Evolutionary conservation across 1,140 invertebrate genomes (phyloP), one percentile per base, ranked within the genome.

Genomic region (Drosophila willistoni): DNA sequence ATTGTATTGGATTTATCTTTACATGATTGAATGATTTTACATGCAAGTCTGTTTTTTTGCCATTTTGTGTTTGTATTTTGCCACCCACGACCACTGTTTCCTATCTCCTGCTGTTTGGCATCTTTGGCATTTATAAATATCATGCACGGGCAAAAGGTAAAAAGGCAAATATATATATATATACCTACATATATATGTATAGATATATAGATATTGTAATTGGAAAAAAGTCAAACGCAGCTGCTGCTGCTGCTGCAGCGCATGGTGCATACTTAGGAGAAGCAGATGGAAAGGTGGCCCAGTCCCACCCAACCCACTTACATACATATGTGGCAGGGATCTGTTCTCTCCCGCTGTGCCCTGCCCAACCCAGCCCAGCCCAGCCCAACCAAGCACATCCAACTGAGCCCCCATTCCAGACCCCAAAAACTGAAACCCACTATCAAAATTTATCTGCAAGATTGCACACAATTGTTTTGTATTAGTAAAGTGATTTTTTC

Each of bases 391-490:
- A 12, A 41, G 39, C 41, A 29, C 29, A 29, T 1, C 29, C 29
- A 29, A 29, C 29, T 6, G 29, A 7, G 29, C 13, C 13, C 34
- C 7, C 34, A 36, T 36, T 29, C 5, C 29, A 29, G 5, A 29
- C 29, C 9, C 10, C 13, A 17, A 51, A 51, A 51, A 51, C 44
- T 33, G 33, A 63, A 63, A 33, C 33, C 69, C 62, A 72, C 55
- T 75, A 55, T 36, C 77, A 36, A 87, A 71, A 79, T 71, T 70
- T 89, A 90, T 89, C 71, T 81, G 73, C 71, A 71, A 90, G 84
- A 89, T 89, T 89, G 85, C 81, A 81, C 77, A 89, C 85, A 89
- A 89, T 89, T 84, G 84, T 90, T 90, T 84, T 73, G 85, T 90
- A 77, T 77, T 80, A 76, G 79, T 66, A 68, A 54, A 71, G 77